These are phyloP conservation scores for Condylura cristata DNA, from an alignment of 2,113 vertebrate genomes.

Conservation along the genomic window DNA sequence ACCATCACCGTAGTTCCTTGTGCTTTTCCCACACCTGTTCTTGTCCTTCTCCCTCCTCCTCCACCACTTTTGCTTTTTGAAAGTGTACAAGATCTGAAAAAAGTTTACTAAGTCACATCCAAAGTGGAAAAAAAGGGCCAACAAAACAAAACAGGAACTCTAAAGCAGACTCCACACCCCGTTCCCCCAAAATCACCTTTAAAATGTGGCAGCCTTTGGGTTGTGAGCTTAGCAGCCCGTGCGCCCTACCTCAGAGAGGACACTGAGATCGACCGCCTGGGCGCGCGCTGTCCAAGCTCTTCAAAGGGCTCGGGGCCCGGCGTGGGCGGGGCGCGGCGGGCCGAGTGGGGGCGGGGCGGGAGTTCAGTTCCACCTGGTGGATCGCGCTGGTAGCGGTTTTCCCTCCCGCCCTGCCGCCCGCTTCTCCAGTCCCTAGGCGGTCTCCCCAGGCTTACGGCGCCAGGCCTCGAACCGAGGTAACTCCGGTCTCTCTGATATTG, in stretches of 20 bases:
- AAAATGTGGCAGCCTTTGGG: neutral
- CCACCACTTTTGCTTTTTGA: neutral
- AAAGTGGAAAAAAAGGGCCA: neutral
- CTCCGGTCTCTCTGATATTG: fast-evolving
- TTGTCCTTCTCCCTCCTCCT: no score
- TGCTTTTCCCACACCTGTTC: no score
- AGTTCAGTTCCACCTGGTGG: fast-evolving
- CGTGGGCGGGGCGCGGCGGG: neutral
- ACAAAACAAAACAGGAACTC: no score
- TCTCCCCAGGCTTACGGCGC: neutral
- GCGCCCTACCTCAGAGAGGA: no score
- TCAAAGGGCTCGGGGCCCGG: no score
- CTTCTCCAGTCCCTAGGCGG: fast-evolving
- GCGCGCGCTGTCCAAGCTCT: no score
- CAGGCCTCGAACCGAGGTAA: neutral
- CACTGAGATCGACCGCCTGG: no score
- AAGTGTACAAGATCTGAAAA: no score
- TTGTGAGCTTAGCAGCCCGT: neutral
- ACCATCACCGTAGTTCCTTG: no score
- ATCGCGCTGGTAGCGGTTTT: fast-evolving
- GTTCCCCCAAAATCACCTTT: neutral
- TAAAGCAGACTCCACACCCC: no score
- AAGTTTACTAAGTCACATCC: neutral
- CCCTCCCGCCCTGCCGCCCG: neutral
- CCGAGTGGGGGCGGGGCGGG: neutral